Base-by-base conservation (phyloP, 2,888 invertebrate species). In the Aphidoletes aphidimyza region DNA sequence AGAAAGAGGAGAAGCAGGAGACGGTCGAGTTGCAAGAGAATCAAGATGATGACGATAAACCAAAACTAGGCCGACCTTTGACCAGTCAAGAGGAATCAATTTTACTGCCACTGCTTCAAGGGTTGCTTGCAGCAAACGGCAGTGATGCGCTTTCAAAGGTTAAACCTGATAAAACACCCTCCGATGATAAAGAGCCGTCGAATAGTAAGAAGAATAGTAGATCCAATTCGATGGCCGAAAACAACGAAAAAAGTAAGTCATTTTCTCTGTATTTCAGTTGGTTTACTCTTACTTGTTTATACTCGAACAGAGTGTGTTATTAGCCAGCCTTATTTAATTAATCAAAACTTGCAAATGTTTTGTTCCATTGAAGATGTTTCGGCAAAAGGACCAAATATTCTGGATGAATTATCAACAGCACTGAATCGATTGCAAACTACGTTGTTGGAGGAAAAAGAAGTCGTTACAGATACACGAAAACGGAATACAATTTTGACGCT, bases 351-450 rank as follows among this genome's bases (percentile, higher is more conserved):
- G 19, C 47, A 17, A 3, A 47, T 47, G 9, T 47, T 54, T 11
- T 22, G 5, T 30, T 69, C 0, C 9, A 69, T 69, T 69, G 14
- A 69, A 69, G 69, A n/a, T 69, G 34, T 88, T 85, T 85, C 87
- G 47, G 69, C 81, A 81, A 88, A 88, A 86, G 93, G 93, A 86
- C 92, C 93, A 54, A 91, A 93, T 87, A 92, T 95, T 11, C 91
- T 95, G 78, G 92, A 93, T 37, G 96, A 97, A 88, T 94, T 96
- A 85, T 94, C 95, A 85, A 93, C 93, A 86, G 95, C 96, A 39
- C 91, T 97, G 45, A 92, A 92, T 85, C 93, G 95, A 81, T 91
- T 97, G 85, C 94, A 95, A 86, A 93, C 93, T 85, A 95, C 95
- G 3, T 90, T 96, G 9, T 93, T 93, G 86, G 91, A 92, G 37